Base-by-base conservation (phyloP, 92 coral and sea anemone genomes). In the Heliopora coerulea region DNA sequence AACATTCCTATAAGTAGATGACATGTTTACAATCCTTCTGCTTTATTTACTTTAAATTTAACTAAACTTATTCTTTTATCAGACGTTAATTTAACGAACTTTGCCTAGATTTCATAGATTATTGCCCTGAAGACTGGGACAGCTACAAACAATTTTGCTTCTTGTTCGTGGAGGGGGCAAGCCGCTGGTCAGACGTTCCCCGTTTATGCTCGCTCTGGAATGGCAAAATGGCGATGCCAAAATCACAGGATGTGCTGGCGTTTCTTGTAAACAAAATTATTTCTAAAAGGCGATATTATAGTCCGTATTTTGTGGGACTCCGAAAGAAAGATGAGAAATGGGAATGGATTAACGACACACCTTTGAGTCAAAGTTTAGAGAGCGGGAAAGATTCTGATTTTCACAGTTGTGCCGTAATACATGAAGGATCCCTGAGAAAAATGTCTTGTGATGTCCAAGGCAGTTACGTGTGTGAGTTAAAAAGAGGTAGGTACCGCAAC, bases 211-310 rank as follows among this genome's bases (percentile, higher is more conserved):
- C 89, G 34, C 56, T 31, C 34, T 74, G 77, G 28, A 85, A 79
- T 41, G 91, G 87, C 18, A 68, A 76, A 41, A 82, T 91, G n/a
- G 97, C 97, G 17, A 88, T 91, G 91, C 97, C 97, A 0, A 91
- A 86, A 66, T 83, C 97, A 8, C 86, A 86, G 65, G 86, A 86
- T 29, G 89, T 86, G 19, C 81, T 88, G 4, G 85, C 80, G 27
- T 91, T 88, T 70, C 88, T 91, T 31, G 74, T 67, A 46, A 57
- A 74, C 57, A 81, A 66, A 20, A 68, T 91, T 28, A 34, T 34
- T 3, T 80, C 83, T 39, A 87, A 65, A 37, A 77, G 77, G 33
- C 59, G 66, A 10, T 65, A 35, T 27, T 74, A 54, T 14, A 72
- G 59, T 54, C 81, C 80, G 24, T 91, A 78, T 63, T 87, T 84